Evolutionary conservation across 2,797 vertebrate genomes (phyloP).

Genomic region (Halcyon chelicuti): DNA sequence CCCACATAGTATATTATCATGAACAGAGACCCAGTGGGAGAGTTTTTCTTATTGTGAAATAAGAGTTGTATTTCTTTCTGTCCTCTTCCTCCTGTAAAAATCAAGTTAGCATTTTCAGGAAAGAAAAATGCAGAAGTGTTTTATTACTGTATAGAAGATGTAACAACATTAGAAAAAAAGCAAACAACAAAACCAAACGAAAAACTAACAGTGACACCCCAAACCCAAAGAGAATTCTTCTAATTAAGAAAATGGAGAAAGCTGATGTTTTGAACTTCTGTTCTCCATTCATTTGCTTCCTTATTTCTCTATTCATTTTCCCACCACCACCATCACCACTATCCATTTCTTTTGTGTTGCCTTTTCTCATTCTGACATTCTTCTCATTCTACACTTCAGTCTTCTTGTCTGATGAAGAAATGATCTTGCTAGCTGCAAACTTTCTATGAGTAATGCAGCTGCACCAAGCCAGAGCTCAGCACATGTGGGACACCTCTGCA

Average conservation of each 20-base stretch:
- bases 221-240: neutral
- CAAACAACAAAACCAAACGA: neutral
- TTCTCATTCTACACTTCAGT: neutral
- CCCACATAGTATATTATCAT: conserved; percentile 10
- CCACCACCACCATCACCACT: neutral
- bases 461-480: neutral
- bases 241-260: neutral
- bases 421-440: neutral
- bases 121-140: neutral
- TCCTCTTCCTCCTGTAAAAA: neutral
- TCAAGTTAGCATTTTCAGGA: neutral
- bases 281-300: neutral
- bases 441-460: neutral
- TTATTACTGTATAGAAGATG: neutral
- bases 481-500: neutral
- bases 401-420: neutral
- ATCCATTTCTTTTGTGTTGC: neutral
- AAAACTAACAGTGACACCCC: neutral
- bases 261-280: neutral
- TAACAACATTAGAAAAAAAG: neutral
- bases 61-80: neutral
- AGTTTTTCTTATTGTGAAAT: neutral
- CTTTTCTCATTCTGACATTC: neutral
- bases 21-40: neutral
- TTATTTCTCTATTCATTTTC: neutral